Evolutionary conservation across 2,888 invertebrate species (phyloP).

Genomic region (Agrilus cyanescens): DNA sequence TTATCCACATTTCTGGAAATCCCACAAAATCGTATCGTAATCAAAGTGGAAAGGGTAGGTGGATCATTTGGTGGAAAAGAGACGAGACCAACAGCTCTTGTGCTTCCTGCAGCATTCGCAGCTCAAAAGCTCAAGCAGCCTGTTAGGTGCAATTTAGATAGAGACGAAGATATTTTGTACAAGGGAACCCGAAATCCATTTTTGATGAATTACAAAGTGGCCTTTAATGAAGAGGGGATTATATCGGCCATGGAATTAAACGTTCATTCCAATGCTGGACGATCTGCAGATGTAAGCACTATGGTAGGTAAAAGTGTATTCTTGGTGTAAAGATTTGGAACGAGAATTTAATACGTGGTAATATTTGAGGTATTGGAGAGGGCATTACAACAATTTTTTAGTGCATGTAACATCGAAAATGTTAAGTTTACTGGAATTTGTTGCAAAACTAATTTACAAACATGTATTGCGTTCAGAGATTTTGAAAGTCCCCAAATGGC

Average conservation of each 20-base stretch:
- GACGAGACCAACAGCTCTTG: constrained; percentile 53
- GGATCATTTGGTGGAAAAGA: constrained; percentile 97
- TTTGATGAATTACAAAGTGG: constrained; percentile 71
- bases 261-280: constrained; percentile 74
- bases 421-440: constrained; percentile 56
- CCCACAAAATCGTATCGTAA: constrained; percentile 60
- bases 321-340: too few relatives aligned
- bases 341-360: too few relatives aligned
- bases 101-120: constrained; percentile 67
- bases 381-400: constrained; percentile 73
- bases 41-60: constrained; percentile 76
- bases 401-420: constrained; percentile 70
- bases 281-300: constrained; percentile 67
- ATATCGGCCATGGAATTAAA: constrained; percentile 61
- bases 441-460: constrained; percentile 82
- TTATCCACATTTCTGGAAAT: constrained; percentile 58
- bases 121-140: constrained; percentile 68
- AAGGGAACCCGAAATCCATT: constrained; percentile 88
- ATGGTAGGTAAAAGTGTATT: constrained; percentile 57
- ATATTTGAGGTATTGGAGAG: constrained; percentile 67
- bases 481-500: constrained; percentile 88
- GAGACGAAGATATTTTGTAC: constrained; percentile 89
- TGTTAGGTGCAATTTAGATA: constrained; percentile 76
- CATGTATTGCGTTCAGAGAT: constrained; percentile 87
- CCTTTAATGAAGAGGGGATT: constrained; percentile 61